A percentile compares a stretch with the other conserved stretches of the same genome.
Conservation (phyloP, 2,113 vertebrate genomes). For the Mixornis gularis region DNA sequence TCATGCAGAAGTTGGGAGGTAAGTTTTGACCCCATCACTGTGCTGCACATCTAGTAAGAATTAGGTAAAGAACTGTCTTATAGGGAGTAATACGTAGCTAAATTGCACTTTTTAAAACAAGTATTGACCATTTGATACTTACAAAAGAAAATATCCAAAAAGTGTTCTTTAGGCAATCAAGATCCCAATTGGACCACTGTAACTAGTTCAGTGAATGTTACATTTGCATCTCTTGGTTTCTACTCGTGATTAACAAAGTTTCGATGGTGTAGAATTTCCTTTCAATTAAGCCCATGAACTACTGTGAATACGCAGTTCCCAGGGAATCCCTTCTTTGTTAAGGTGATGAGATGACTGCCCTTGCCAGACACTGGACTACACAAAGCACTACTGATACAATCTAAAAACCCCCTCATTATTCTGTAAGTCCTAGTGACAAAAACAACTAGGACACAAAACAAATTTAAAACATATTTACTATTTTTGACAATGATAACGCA, state of each 20-base stretch:
- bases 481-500: background rate
- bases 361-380: background rate
- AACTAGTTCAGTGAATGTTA: background rate
- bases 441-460: background rate
- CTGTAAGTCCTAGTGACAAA: background rate
- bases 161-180: background rate
- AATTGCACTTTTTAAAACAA: background rate
- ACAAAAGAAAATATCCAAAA: background rate
- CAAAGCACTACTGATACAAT: background rate
- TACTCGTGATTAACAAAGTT: background rate
- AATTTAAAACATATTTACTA: background rate
- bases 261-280: background rate
- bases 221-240: background rate
- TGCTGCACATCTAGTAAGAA: background rate
- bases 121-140: background rate
- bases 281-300: background rate
- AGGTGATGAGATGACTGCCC: background rate
- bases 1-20: background rate
- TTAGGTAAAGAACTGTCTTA: background rate
- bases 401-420: accelerated
- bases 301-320: background rate
- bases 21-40: background rate
- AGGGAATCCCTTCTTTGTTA: background rate
- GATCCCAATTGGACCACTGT: background rate
- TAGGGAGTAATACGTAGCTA: background rate